These are phyloP conservation scores for Phymanthus crucifer DNA, from an alignment of 92 coral and sea anemone genomes.

Conservation along the genomic window DNA sequence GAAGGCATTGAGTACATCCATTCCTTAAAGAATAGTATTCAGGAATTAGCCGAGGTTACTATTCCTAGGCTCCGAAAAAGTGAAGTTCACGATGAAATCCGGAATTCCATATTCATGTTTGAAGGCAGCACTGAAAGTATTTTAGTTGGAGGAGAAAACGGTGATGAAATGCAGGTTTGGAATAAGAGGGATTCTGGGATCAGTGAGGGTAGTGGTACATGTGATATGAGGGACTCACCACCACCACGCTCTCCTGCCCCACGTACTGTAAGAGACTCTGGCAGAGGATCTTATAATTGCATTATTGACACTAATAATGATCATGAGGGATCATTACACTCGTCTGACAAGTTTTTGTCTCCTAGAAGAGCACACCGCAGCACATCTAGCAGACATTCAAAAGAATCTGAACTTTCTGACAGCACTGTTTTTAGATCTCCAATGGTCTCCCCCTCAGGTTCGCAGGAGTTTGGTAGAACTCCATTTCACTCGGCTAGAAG, in stretches of 20 bases:
- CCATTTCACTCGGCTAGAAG: slow-evolving; percentile 67
- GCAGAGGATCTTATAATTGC: slow-evolving; percentile 79
- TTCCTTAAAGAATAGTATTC: slow-evolving; percentile 69
- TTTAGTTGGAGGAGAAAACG: slow-evolving; percentile 61
- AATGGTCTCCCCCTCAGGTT: slow-evolving; percentile 62
- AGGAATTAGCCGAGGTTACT: slow-evolving; percentile 77
- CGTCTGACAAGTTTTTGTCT: slow-evolving; percentile 22
- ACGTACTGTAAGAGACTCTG: slow-evolving; percentile 68
- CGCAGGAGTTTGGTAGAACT: slow-evolving; percentile 51
- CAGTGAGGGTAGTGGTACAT: slow-evolving; percentile 81
- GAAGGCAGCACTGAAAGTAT: slow-evolving; percentile 83
- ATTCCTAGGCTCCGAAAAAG: slow-evolving; percentile 86
- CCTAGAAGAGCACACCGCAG: slow-evolving; percentile 31
- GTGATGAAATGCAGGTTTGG: slow-evolving; percentile 38
- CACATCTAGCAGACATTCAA: slow-evolving; percentile 43
- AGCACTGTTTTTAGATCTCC: slow-evolving; percentile 50
- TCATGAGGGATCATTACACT: slow-evolving; percentile 10
- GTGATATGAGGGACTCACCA: slow-evolving; percentile 74
- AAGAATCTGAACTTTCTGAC: slow-evolving; percentile 71
- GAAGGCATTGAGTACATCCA: slow-evolving; percentile 81
- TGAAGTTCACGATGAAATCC: slow-evolving; percentile 84
- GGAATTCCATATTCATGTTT: slow-evolving; percentile 87
- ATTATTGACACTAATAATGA: slow-evolving; percentile 56
- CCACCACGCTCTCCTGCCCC: slow-evolving; percentile 67
- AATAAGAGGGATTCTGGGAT: slow-evolving; percentile 96